Evolutionary conservation across 2,888 invertebrate species (phyloP).

Genomic region (Subacronicta megacephala): DNA sequence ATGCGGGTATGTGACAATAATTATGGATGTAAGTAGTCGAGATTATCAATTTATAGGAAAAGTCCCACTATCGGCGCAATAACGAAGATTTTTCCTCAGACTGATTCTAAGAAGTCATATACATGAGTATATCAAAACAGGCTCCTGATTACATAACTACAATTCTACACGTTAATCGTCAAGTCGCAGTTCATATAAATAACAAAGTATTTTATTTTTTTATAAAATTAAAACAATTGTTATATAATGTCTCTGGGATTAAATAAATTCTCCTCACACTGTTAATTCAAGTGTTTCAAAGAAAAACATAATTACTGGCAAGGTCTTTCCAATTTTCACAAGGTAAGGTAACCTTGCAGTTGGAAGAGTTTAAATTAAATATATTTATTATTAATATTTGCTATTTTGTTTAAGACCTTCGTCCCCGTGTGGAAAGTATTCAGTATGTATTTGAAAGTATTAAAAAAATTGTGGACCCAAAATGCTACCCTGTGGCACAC

Average conservation of each 20-base stretch:
- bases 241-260: too few species aligned
- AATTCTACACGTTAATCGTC: too few species aligned
- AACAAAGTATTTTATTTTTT: too few species aligned
- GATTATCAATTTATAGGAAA: neutral
- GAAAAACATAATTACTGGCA: slow-evolving; percentile 26
- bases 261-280: too few species aligned
- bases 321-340: slow-evolving; percentile 10
- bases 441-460: too few species aligned
- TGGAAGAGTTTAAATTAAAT: neutral
- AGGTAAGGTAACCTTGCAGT: slow-evolving; percentile 7
- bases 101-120: slow-evolving; percentile 18
- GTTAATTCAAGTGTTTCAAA: slow-evolving; percentile 30
- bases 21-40: too few species aligned
- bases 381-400: too few species aligned
- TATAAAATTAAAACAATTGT: too few species aligned
- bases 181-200: too few species aligned
- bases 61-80: neutral
- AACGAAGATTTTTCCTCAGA: slow-evolving; percentile 9
- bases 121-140: slow-evolving; percentile 1
- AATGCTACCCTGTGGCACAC: slow-evolving; percentile 24
- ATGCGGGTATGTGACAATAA: too few species aligned
- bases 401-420: too few species aligned
- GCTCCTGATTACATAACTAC: neutral
- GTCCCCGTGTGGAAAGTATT: too few species aligned
- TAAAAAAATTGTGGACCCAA: slow-evolving; percentile 7